phyloP scores from a whole-genome alignment of 2,888 invertebrate species.

The Agrochola macilenta region DNA sequence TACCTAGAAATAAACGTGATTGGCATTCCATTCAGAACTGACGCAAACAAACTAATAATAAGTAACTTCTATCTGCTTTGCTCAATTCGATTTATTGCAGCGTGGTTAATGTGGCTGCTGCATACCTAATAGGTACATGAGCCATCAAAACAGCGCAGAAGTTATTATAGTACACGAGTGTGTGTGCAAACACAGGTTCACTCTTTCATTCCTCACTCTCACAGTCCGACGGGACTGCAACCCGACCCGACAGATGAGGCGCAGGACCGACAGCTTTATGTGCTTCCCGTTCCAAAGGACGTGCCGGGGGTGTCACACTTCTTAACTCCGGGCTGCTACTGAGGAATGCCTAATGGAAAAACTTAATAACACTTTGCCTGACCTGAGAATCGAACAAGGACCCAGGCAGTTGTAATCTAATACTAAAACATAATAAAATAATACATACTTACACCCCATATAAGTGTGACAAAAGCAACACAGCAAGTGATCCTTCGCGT shows the following conservation, averaged over 20 bases:
- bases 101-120: background rate
- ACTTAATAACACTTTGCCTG: too few relatives aligned
- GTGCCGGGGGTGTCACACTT: background rate
- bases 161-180: background rate
- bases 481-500: constrained; percentile 15
- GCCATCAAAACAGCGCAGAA: background rate
- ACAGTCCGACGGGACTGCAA: background rate
- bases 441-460: constrained; percentile 58
- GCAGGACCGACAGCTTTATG: too few relatives aligned
- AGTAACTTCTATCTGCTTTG: too few relatives aligned
- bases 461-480: constrained; percentile 28
- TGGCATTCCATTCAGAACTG: background rate
- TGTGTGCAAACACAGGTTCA: background rate
- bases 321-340: background rate
- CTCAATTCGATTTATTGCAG: background rate
- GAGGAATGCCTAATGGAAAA: background rate
- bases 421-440: constrained; percentile 40
- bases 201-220: too few relatives aligned
- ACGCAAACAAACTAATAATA: background rate
- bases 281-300: background rate
- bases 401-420: background rate
- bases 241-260: background rate
- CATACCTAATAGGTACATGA: background rate
- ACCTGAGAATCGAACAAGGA: background rate
- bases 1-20: background rate